Conservation (phyloP, 2,113 vertebrate species). For the Chrysochloris asiatica region DNA sequence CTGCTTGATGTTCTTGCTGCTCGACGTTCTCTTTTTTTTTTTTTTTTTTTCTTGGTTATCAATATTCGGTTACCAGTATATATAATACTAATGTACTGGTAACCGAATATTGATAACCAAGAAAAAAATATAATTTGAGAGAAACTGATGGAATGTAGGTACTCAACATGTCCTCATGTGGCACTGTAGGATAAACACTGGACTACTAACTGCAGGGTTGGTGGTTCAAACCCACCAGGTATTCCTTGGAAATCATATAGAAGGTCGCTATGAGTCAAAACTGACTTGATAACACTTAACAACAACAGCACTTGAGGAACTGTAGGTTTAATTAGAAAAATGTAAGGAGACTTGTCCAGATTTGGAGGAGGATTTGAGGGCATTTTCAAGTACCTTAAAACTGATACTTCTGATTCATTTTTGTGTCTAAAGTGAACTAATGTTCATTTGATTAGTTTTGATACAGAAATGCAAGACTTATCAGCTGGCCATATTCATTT, state of each 20-base stretch:
- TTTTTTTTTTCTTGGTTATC: no score
- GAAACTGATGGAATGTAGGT: background rate
- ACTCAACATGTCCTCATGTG: no score
- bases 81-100: background rate
- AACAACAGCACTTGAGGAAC: slow-evolving; percentile 32
- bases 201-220: no score
- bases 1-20: no score
- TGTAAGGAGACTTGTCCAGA: background rate
- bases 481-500: background rate
- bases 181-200: no score
- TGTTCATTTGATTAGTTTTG: slow-evolving; percentile 20
- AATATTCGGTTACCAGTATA: no score
- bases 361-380: slow-evolving; percentile 12
- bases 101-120: background rate
- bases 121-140: background rate
- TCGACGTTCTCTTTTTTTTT: no score
- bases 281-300: no score
- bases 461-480: background rate
- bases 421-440: background rate
- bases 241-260: no score
- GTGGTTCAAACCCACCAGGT: no score
- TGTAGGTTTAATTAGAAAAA: background rate
- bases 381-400: slow-evolving; percentile 13
- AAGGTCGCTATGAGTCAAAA: no score
- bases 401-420: background rate